Percentiles rank a stretch among this genome's conserved stretches.
phyloP scores from a whole-genome alignment of 2,113 vertebrate species.

The Sebastes fasciatus region DNA sequence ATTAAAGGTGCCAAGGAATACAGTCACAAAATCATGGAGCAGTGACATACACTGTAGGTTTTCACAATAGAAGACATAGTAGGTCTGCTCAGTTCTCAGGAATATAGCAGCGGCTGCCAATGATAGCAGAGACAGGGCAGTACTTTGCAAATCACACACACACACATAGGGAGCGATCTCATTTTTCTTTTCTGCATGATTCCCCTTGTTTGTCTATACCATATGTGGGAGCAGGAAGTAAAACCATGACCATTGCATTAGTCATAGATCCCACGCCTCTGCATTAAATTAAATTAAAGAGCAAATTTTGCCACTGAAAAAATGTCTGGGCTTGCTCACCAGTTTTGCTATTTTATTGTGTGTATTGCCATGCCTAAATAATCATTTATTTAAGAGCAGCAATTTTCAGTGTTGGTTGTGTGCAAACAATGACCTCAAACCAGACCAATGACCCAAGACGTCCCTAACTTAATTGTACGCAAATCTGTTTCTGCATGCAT shows the following conservation, averaged over 20 bases:
- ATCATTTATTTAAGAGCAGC: not conserved
- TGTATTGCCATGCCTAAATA: not conserved
- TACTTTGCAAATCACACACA: not conserved
- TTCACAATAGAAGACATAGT: too few species aligned
- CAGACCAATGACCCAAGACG: not conserved
- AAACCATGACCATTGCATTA: constrained; percentile 19
- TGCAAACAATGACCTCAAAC: not conserved
- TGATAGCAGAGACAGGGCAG: too few species aligned
- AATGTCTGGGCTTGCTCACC: not conserved
- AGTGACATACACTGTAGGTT: too few species aligned
- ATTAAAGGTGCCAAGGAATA: too few species aligned
- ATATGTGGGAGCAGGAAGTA: not conserved
- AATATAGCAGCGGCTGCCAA: too few species aligned
- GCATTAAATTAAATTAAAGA: not conserved
- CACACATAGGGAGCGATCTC: not conserved
- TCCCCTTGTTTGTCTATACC: not conserved
- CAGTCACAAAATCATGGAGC: too few species aligned
- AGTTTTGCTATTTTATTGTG: not conserved
- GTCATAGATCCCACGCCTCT: not conserved
- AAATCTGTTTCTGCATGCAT: not conserved
- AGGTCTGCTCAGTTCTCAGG: too few species aligned
- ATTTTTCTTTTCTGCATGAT: constrained; percentile 15
- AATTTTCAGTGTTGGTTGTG: not conserved
- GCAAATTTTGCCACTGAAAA: constrained; percentile 1
- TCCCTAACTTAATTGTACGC: not conserved